These are phyloP conservation scores for Sisyra terminalis DNA, from an alignment of 2,888 invertebrate genomes.

Conservation along the genomic window DNA sequence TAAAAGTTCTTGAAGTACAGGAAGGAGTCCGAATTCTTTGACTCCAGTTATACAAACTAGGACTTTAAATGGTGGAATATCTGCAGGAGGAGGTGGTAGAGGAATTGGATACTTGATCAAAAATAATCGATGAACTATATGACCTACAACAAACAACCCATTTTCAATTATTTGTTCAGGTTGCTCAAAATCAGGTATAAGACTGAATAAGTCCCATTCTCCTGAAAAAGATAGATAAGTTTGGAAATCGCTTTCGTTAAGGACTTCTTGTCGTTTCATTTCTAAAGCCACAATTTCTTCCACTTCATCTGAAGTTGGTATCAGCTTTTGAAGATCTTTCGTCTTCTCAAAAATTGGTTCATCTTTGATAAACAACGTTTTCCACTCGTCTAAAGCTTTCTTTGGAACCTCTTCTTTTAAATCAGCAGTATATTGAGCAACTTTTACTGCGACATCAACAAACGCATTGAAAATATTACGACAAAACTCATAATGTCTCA, in stretches of 20 bases:
- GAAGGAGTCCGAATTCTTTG: conserved; percentile 16
- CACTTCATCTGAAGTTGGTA: conserved; percentile 23
- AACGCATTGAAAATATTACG: conserved; percentile 34
- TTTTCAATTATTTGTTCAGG: conserved; percentile 28
- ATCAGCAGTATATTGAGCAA: conserved; percentile 30
- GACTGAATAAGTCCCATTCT: conserved; percentile 34
- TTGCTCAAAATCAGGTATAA: conserved; percentile 27
- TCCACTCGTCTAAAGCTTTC: conserved; percentile 36
- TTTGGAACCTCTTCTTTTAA: conserved; percentile 27
- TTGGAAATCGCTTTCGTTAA: conserved; percentile 36
- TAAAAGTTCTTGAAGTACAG: conserved; percentile 20
- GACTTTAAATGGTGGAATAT: conserved; percentile 18
- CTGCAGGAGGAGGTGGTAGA: conserved; percentile 15
- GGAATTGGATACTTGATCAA: conserved; percentile 22
- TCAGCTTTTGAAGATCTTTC: conserved; percentile 25
- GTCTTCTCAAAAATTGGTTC: conserved; percentile 36
- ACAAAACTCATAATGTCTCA: conserved; percentile 33
- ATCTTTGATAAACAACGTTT: conserved; percentile 33
- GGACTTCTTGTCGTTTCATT: conserved; percentile 31
- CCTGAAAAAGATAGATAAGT: conserved; percentile 34
- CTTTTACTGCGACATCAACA: conserved; percentile 34
- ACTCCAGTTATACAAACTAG: conserved; percentile 22
- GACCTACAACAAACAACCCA: conserved; percentile 22
- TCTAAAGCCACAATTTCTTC: conserved; percentile 32
- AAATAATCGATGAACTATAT: conserved; percentile 21